phyloP scores from a whole-genome alignment of 2,888 invertebrate genomes.

The Pollenia angustigena region DNA sequence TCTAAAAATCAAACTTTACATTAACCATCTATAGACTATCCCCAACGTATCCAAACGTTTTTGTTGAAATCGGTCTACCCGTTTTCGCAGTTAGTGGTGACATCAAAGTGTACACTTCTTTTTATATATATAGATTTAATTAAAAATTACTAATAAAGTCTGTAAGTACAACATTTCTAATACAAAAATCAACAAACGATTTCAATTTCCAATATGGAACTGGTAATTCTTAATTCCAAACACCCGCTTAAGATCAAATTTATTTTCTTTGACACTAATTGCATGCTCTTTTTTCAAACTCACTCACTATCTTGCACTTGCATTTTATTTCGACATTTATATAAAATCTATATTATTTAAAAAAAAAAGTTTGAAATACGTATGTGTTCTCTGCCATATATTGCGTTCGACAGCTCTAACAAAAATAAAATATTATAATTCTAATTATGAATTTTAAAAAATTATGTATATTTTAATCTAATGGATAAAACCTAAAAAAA shows the following conservation, averaged over 20 bases:
- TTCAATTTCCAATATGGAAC: too few relatives aligned
- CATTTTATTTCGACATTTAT: constrained; percentile 7
- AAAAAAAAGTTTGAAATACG: constrained; percentile 60
- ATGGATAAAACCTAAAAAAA: constrained; percentile 29
- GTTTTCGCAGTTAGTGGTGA: too few relatives aligned
- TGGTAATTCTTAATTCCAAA: neutral
- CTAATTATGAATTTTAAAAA: constrained; percentile 34
- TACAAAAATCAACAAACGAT: too few relatives aligned
- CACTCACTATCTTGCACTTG: neutral
- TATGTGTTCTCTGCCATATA: constrained; percentile 72
- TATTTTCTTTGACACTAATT: constrained; percentile 30
- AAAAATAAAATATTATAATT: constrained; percentile 8
- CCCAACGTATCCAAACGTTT: too few relatives aligned
- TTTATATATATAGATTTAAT: too few relatives aligned
- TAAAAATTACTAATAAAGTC: too few relatives aligned
- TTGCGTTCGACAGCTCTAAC: constrained; percentile 38
- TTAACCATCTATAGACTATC: too few relatives aligned
- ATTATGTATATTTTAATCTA: constrained; percentile 6
- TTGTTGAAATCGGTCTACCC: too few relatives aligned
- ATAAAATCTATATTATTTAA: constrained; percentile 1
- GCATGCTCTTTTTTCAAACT: constrained; percentile 28
- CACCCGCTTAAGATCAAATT: constrained; percentile 32
- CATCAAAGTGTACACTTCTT: too few relatives aligned
- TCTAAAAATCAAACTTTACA: too few relatives aligned
- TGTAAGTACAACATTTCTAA: too few relatives aligned